Conservation (phyloP, 2,113 vertebrate genomes). For the Uria aalge region DNA sequence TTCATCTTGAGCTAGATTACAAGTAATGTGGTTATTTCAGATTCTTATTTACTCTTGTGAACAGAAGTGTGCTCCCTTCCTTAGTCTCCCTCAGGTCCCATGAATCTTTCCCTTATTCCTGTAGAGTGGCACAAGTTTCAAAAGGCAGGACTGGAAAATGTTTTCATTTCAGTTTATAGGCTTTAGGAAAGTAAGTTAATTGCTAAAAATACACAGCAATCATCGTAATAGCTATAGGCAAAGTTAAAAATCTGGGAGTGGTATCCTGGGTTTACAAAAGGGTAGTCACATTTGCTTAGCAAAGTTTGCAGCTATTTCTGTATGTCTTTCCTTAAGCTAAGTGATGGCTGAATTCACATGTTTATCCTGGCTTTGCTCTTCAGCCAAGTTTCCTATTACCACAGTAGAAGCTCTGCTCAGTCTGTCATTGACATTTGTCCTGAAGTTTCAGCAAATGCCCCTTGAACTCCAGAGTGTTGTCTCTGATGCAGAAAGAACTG, state of each 20-base stretch:
- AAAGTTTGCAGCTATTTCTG: background rate
- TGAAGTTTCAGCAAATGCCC: background rate
- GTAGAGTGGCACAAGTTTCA: background rate
- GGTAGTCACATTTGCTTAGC: background rate
- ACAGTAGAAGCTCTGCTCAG: background rate
- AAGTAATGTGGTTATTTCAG: background rate
- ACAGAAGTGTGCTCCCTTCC: background rate
- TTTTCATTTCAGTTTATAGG: background rate
- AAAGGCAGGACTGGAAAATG: background rate
- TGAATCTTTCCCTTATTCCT: background rate
- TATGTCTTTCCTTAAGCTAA: background rate
- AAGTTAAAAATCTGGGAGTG: background rate
- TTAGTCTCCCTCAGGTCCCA: background rate
- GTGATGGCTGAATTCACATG: background rate
- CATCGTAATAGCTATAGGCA: background rate
- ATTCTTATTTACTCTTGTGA: background rate
- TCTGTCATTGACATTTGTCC: background rate
- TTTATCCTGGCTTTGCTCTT: slow-evolving; percentile 12
- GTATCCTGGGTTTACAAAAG: background rate
- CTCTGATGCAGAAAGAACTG: background rate
- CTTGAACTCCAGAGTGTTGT: background rate
- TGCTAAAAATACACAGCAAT: background rate
- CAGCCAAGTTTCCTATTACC: background rate
- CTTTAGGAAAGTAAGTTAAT: background rate
- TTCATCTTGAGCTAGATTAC: background rate